These are phyloP conservation scores for Carcharodon carcharias DNA, from an alignment of 2,797 vertebrate species.

Conservation along the genomic window DNA sequence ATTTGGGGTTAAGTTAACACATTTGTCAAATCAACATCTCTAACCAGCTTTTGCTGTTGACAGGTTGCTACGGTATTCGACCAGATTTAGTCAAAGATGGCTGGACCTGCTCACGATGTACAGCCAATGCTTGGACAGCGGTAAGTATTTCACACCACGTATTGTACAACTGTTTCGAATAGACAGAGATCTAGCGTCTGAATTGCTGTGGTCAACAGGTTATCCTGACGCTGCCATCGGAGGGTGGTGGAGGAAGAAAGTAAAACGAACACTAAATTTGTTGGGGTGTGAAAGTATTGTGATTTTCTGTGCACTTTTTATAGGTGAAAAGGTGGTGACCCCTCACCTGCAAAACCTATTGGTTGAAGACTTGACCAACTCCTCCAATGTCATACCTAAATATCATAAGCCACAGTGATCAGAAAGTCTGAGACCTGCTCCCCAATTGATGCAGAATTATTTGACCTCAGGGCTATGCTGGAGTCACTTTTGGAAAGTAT, in stretches of 20 bases:
- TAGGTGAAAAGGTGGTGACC: not conserved
- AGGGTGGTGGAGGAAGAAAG: no score
- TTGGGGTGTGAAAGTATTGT: not conserved
- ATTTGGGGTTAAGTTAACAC: not conserved
- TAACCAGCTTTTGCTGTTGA: conserved; percentile 33
- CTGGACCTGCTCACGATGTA: conserved; percentile 85
- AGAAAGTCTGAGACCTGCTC: not conserved
- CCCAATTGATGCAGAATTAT: not conserved
- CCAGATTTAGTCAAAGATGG: conserved; percentile 65
- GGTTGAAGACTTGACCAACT: not conserved
- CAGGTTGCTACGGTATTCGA: conserved; percentile 87
- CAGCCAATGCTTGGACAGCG: conserved; percentile 69
- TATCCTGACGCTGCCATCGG: not conserved
- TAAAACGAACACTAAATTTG: not conserved
- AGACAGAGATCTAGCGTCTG: not conserved
- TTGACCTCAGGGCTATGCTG: not conserved
- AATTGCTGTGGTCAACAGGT: not conserved
- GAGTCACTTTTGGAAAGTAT: not conserved
- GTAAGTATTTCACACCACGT: conserved; percentile 57
- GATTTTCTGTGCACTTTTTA: not conserved
- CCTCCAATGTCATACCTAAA: not conserved
- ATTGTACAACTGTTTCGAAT: not conserved
- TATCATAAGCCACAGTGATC: not conserved
- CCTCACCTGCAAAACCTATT: not conserved
- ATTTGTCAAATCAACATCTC: not conserved